These are phyloP conservation scores for Zosterops borbonicus DNA, from an alignment of 2,113 vertebrate genomes.

Conservation along the genomic window DNA sequence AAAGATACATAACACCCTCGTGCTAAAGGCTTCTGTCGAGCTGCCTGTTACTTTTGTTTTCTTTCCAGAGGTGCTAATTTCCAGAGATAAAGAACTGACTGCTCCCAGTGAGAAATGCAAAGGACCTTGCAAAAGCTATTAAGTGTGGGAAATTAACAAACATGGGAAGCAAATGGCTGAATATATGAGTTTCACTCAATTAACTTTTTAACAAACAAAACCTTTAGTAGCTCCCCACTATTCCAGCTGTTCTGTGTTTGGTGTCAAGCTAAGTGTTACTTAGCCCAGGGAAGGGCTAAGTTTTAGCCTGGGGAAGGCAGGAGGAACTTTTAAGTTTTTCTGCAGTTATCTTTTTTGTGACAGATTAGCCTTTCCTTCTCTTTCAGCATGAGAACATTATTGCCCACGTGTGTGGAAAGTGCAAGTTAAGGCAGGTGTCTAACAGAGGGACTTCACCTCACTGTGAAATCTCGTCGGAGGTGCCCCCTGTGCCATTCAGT, in stretches of 20 bases:
- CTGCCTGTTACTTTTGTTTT: neutral
- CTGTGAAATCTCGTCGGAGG: rapidly evolving
- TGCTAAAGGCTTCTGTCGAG: neutral
- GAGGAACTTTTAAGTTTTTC: neutral
- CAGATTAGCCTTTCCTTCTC: neutral
- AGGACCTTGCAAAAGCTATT: slow-evolving; percentile 36
- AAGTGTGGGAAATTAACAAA: slow-evolving; percentile 35
- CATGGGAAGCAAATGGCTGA: slow-evolving; percentile 28
- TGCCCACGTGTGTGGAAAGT: neutral
- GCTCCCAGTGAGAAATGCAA: slow-evolving; percentile 23
- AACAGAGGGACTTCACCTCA: rapidly evolving
- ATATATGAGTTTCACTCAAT: slow-evolving; percentile 14
- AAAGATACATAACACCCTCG: neutral
- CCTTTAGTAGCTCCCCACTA: neutral
- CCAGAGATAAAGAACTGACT: slow-evolving; percentile 34
- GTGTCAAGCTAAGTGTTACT: slow-evolving; percentile 22
- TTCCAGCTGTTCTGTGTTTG: slow-evolving; percentile 20
- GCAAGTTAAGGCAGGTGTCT: neutral
- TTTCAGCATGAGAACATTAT: neutral
- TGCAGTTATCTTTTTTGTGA: neutral
- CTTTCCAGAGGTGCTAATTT: slow-evolving; percentile 39
- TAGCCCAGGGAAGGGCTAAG: neutral
- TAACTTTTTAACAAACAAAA: slow-evolving; percentile 38
- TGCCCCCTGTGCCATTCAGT: neutral
- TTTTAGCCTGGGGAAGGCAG: neutral